Conservation (phyloP, 2,113 vertebrate species). For the Myrmophylax atrothorax region DNA sequence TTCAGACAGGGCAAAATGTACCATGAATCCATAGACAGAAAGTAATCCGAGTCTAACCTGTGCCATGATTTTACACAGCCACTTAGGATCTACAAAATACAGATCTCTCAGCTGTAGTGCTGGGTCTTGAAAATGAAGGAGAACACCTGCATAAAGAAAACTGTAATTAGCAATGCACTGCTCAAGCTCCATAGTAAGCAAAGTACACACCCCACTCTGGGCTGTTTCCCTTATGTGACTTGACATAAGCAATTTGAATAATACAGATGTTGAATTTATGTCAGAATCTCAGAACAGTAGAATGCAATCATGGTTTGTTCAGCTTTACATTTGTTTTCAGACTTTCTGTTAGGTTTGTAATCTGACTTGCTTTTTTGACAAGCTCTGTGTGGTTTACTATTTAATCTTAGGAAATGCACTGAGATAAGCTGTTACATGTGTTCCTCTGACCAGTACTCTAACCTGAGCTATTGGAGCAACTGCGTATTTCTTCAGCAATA, state of each 20-base stretch:
- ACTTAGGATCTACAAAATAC: constrained; percentile 94
- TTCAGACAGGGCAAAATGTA: background rate
- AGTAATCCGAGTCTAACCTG: constrained; percentile 79
- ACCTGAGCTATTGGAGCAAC: background rate
- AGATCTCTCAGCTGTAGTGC: constrained; percentile 89
- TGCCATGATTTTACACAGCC: constrained; percentile 94
- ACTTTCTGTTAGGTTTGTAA: background rate
- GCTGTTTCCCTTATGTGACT: background rate
- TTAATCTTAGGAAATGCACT: background rate
- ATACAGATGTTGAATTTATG: background rate
- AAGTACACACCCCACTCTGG: background rate
- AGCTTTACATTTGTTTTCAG: background rate
- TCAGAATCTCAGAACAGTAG: background rate
- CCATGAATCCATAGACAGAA: background rate
- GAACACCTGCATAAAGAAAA: constrained; percentile 80
- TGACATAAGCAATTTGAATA: background rate
- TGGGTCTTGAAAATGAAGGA: constrained; percentile 97
- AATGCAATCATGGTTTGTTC: background rate
- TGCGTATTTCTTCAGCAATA: background rate
- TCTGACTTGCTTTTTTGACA: background rate
- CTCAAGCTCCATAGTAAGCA: background rate
- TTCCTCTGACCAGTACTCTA: background rate
- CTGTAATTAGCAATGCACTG: background rate
- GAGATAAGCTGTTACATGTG: background rate
- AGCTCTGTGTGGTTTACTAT: background rate